Evolutionary conservation across 2,797 vertebrate genomes (phyloP).

Genomic region (Myotis findleyi): DNA sequence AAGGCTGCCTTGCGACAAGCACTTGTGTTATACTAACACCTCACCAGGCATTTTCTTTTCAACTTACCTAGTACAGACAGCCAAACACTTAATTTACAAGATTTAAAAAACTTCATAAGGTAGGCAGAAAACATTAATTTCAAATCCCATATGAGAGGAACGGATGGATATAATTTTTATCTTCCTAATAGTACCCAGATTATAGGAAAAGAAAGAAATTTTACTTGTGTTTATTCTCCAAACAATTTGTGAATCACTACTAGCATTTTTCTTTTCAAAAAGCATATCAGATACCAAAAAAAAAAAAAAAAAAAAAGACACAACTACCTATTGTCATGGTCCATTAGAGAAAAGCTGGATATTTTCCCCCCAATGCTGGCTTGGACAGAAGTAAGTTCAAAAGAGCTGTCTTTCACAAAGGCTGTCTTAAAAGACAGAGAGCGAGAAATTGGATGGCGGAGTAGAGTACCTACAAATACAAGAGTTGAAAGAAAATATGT

Average conservation of each 20-base stretch:
- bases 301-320: conserved; percentile 23
- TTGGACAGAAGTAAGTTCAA: conserved; percentile 15
- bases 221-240: conserved; percentile 38
- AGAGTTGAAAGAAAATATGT: background rate
- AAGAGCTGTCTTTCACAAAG: background rate
- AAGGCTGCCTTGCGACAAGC: background rate
- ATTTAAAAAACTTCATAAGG: background rate
- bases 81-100: background rate
- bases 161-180: background rate
- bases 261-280: background rate
- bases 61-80: background rate
- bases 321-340: background rate
- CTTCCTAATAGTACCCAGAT: background rate
- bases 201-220: background rate
- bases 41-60: background rate
- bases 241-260: conserved; percentile 25
- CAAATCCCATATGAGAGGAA: background rate
- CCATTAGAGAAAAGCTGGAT: conserved; percentile 8
- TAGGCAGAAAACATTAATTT: conserved; percentile 12
- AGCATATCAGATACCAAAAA: conserved; percentile 37
- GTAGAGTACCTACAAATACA: background rate
- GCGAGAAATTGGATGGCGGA: too few relatives aligned
- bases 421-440: background rate
- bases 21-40: background rate
- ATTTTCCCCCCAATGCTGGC: background rate